These are phyloP conservation scores for Diachasma alloeum DNA, from an alignment of 1,140 invertebrate genomes.

Conservation along the genomic window DNA sequence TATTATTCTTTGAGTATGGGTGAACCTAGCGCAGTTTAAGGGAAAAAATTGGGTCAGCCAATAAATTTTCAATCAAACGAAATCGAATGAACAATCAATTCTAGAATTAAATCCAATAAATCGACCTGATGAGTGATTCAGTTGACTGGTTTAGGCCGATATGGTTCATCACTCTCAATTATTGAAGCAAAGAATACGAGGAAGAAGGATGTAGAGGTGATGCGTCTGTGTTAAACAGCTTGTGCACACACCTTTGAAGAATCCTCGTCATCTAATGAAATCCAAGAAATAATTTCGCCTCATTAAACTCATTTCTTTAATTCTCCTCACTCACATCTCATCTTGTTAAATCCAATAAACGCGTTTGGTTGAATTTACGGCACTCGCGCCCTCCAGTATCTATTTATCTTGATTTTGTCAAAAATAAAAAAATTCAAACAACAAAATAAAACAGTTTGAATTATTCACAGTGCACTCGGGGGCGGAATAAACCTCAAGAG, in stretches of 20 bases:
- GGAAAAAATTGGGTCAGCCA: too few relatives aligned
- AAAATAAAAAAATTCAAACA: not conserved
- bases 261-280: not conserved
- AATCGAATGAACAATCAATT: not conserved
- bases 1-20: too few relatives aligned
- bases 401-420: not conserved
- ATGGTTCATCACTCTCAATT: too few relatives aligned
- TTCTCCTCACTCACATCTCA: not conserved
- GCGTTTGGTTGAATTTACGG: not conserved
- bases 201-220: not conserved
- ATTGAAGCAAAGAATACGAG: not conserved
- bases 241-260: not conserved
- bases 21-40: too few relatives aligned
- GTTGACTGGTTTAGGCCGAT: too few relatives aligned
- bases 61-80: not conserved
- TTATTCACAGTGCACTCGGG: too few relatives aligned
- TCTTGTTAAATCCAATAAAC: not conserved
- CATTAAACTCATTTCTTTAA: not conserved
- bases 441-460: too few relatives aligned
- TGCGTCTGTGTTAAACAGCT: not conserved
- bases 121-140: not conserved
- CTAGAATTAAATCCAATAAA: not conserved
- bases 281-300: not conserved
- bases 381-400: not conserved
- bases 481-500: too few relatives aligned